Percentiles rank a stretch among this genome's conserved stretches.
These are phyloP conservation scores for Galerucella calmariensis DNA, from an alignment of 2,888 invertebrate species.

Conservation along the genomic window DNA sequence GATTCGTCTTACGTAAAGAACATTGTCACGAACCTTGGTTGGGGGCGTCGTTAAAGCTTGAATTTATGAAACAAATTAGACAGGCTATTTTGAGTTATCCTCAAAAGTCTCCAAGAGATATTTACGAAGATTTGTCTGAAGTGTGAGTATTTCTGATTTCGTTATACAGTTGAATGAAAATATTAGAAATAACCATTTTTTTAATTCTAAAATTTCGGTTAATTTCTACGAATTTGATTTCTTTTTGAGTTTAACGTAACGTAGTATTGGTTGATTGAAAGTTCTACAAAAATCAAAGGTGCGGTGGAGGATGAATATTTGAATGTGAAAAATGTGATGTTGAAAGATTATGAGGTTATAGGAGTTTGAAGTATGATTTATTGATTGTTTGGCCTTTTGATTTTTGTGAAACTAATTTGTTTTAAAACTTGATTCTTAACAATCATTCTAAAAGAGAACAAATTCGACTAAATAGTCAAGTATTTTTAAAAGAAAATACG, in stretches of 20 bases:
- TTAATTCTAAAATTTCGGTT: neutral
- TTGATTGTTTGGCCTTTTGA: neutral
- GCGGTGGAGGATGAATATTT: neutral
- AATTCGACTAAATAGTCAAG: neutral
- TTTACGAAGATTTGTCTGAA: conserved; percentile 45
- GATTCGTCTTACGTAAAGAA: conserved; percentile 47
- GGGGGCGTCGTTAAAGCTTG: conserved; percentile 49
- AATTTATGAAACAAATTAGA: conserved; percentile 53
- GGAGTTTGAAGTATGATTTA: neutral
- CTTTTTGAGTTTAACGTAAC: neutral
- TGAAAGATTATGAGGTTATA: neutral
- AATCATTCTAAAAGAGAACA: neutral
- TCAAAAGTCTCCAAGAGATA: conserved; percentile 43
- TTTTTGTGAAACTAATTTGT: neutral
- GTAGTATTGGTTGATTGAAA: neutral
- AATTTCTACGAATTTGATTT: neutral
- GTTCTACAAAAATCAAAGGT: neutral
- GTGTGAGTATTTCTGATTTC: conserved; percentile 47
- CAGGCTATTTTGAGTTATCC: conserved; percentile 43
- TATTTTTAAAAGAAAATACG: neutral
- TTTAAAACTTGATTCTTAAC: neutral
- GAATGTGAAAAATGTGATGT: neutral
- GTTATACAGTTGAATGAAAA: too few species aligned
- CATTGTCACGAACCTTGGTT: conserved; percentile 53
- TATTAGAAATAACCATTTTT: neutral